These are phyloP conservation scores for Dicyrtomina minuta DNA, from an alignment of 2,888 invertebrate genomes.

Conservation along the genomic window DNA sequence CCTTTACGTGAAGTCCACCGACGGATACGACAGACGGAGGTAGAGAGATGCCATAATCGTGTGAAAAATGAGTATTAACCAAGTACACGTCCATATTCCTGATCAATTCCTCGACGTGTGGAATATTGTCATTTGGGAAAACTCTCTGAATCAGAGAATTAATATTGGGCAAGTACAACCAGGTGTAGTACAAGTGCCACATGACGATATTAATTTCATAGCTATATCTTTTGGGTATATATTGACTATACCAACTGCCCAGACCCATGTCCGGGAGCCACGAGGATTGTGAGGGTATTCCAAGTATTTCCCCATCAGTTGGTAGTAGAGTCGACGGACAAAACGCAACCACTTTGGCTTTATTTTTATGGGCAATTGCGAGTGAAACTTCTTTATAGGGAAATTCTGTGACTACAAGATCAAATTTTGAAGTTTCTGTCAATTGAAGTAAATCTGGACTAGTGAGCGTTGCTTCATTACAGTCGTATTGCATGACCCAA, in stretches of 20 bases:
- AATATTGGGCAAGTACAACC: neutral
- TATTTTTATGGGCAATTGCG: neutral
- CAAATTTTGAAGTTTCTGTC: neutral
- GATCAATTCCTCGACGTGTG: too few species aligned
- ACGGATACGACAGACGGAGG: neutral
- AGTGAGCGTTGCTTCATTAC: too few species aligned
- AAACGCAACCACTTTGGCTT: neutral
- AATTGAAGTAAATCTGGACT: neutral
- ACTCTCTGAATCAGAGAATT: neutral
- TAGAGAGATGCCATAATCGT: neutral
- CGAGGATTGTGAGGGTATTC: neutral
- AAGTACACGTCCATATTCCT: neutral
- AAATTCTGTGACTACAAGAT: neutral
- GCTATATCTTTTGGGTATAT: neutral
- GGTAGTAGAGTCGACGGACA: neutral
- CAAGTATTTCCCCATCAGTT: neutral
- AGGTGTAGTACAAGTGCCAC: neutral
- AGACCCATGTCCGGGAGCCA: neutral
- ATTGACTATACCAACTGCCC: neutral
- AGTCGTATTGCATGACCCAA: too few species aligned
- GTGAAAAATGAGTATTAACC: neutral
- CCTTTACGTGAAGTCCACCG: neutral
- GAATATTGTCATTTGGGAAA: neutral
- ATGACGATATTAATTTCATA: neutral
- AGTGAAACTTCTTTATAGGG: neutral